Evolutionary conservation across 2,888 invertebrate genomes (phyloP).

Genomic region (Chironomus riparius): DNA sequence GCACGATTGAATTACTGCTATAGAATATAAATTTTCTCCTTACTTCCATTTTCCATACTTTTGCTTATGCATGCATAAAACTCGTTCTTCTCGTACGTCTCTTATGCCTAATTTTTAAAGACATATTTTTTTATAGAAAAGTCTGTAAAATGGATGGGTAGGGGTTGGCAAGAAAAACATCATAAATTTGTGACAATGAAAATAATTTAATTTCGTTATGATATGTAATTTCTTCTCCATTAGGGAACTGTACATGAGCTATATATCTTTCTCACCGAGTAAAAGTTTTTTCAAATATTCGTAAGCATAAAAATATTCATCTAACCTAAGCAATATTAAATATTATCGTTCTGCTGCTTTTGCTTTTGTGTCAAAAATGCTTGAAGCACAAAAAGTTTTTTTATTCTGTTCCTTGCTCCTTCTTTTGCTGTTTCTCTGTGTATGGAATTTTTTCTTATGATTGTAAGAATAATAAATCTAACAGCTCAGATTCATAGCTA

Average conservation of each 20-base stretch:
- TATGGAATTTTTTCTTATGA: background rate
- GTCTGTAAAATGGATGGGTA: background rate
- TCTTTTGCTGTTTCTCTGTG: background rate
- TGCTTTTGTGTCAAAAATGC: slow-evolving; percentile 4
- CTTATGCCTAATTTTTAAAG: background rate
- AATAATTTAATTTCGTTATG: background rate
- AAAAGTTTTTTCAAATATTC: background rate
- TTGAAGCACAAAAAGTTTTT: background rate
- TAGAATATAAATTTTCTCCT: background rate
- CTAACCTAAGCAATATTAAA: background rate
- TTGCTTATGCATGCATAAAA: background rate
- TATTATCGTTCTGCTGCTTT: background rate
- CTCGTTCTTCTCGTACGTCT: too few relatives aligned
- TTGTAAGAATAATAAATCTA: background rate
- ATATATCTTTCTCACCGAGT: too few relatives aligned
- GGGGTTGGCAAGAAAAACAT: background rate
- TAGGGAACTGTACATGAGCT: too few relatives aligned
- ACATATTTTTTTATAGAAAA: background rate
- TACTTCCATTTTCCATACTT: background rate
- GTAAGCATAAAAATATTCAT: background rate
- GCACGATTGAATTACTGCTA: background rate
- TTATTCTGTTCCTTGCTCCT: background rate
- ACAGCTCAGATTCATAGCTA: background rate
- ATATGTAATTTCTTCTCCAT: background rate
- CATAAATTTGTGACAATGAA: background rate